phyloP scores from a whole-genome alignment of 2,797 vertebrate genomes.

The Pipistrellus pipistrellus region DNA sequence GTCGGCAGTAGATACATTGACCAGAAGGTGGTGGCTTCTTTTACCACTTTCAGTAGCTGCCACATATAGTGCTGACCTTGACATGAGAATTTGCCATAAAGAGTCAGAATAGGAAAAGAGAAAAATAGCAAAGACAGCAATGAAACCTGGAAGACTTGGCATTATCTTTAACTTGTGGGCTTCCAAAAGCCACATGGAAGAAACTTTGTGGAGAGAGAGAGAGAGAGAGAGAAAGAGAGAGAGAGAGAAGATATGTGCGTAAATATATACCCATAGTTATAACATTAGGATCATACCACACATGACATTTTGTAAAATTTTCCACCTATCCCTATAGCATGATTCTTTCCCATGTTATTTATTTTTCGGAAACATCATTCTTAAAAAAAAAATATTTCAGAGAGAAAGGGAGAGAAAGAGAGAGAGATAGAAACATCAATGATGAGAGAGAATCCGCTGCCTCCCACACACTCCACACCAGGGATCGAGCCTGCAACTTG shows the following conservation, averaged over 20 bases:
- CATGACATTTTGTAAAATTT: conserved; percentile 32
- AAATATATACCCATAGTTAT: background rate
- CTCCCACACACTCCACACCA: background rate
- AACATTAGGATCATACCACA: conserved; percentile 22
- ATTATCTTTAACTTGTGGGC: background rate
- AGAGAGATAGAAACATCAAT: background rate
- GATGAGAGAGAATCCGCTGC: background rate
- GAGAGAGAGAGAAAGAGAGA: too few species aligned
- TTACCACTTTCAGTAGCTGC: background rate
- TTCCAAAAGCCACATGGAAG: conserved; percentile 23
- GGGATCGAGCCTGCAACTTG: background rate
- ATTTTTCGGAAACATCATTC: conserved; percentile 23
- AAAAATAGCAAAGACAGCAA: background rate
- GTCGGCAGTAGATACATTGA: background rate
- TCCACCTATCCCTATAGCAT: background rate
- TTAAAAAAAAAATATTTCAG: background rate
- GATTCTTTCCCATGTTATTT: background rate
- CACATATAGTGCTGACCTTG: background rate
- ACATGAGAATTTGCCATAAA: background rate
- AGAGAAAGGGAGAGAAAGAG: background rate
- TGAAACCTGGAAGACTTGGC: background rate
- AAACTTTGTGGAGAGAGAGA: background rate
- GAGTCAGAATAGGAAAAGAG: background rate
- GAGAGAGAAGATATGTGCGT: background rate
- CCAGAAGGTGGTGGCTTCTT: background rate